phyloP scores from a whole-genome alignment of 30 jellyfish, hydroid and myxozoan species.

The Clytia hemisphaerica region DNA sequence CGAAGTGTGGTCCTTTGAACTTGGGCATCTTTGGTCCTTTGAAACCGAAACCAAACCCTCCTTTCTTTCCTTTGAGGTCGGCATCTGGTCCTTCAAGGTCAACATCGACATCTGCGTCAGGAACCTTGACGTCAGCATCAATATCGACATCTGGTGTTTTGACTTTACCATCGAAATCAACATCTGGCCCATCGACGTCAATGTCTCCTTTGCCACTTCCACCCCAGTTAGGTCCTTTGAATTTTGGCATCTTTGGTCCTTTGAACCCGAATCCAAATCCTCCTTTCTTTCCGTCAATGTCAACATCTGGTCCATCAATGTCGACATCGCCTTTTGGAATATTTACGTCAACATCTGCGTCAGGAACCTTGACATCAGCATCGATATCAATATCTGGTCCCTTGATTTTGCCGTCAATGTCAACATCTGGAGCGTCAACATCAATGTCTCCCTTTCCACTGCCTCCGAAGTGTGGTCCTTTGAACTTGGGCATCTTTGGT shows the following conservation, averaged over 20 bases:
- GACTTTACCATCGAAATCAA: constrained; percentile 4
- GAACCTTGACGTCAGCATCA: background rate
- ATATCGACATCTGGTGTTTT: background rate
- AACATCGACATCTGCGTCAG: background rate
- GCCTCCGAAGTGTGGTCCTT: constrained; percentile 23
- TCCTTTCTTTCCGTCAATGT: constrained; percentile 25
- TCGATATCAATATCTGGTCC: no score
- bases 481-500: constrained; percentile 8
- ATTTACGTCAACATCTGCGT: no score
- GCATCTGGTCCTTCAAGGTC: constrained; percentile 17
- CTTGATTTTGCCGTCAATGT: constrained; percentile 16
- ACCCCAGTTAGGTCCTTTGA: constrained; percentile 10
- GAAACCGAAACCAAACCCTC: constrained; percentile 5
- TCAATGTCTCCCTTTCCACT: constrained; percentile 23
- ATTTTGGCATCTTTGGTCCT: constrained; percentile 22
- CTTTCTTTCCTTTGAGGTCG: constrained; percentile 17
- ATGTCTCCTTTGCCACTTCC: constrained; percentile 33
- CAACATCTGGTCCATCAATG: constrained; percentile 27
- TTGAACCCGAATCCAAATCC: constrained; percentile 22
- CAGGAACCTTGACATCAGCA: no score
- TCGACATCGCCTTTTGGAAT: constrained; percentile 8
- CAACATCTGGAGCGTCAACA: constrained; percentile 32
- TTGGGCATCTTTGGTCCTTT: constrained; percentile 9
- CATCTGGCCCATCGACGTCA: constrained; percentile 7
- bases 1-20: constrained; percentile 12